Conservation (phyloP, 2,113 vertebrate genomes). For the Scomber colias region DNA sequence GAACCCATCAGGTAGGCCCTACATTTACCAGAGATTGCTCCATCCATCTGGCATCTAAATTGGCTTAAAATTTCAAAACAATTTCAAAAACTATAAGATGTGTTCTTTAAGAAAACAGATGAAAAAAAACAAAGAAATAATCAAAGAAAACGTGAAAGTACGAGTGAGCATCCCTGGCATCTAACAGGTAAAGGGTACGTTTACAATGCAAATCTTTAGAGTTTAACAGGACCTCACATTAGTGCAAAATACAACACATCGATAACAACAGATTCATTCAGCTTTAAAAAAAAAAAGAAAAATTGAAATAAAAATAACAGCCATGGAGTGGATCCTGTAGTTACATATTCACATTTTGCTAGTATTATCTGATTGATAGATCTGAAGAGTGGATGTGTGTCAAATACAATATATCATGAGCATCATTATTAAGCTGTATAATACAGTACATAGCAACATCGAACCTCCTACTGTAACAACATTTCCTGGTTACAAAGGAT, state of each 20-base stretch:
- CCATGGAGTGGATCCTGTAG: constrained; percentile 60
- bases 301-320: constrained; percentile 50
- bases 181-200: constrained; percentile 73
- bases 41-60: constrained; percentile 25
- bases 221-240: constrained; percentile 73
- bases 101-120: background rate
- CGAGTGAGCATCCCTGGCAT: constrained; percentile 68
- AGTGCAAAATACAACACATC: constrained; percentile 74
- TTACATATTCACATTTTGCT: constrained; percentile 78
- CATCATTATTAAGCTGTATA: constrained; percentile 60
- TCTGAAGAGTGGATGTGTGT: constrained; percentile 58
- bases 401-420: constrained; percentile 62
- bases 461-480: constrained; percentile 62
- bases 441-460: constrained; percentile 74
- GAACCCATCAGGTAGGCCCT: constrained; percentile 14
- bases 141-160: background rate
- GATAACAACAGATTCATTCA: constrained; percentile 63
- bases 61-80: constrained; percentile 5
- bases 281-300: background rate
- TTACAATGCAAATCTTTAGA: constrained; percentile 60
- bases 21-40: constrained; percentile 18
- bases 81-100: constrained; percentile 28
- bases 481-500: constrained; percentile 63
- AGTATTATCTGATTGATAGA: constrained; percentile 61
- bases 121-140: background rate